Base-by-base conservation (phyloP, 2,797 vertebrate genomes). In the Pipistrellus pipistrellus region DNA sequence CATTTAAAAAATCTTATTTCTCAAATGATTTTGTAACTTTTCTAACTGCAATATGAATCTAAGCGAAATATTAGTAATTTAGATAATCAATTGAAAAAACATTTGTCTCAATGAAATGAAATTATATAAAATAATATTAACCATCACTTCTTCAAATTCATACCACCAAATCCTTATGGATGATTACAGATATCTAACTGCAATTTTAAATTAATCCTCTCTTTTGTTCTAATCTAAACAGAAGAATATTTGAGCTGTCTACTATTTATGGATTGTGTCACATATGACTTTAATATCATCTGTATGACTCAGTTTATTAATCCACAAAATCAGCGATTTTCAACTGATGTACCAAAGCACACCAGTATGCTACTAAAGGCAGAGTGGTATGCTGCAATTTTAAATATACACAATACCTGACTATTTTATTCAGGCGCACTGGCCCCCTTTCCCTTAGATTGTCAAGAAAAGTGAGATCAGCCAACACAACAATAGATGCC, bases 21-120 rank as follows among this genome's bases (percentile, higher is more conserved):
- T 17, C n/a, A 57, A 96, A 48, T 30, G 25, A 64, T 6, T 94
- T 2, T 89, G 73, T 92, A n/a, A 66, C 32, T 55, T 48, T 62
- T 44, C 17, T 8, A n/a, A 30, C 6, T 2, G 1, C 10, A 73
- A 35, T 8, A 12, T 18, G 2, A 96, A 64, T 64, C 23, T 46
- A 85, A 55, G 8, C 17, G 1, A 69, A 48, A 4, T 4, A n/a
- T 14, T 27, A 85, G 27, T 93, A 95, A n/a, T 71, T 88, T 84
- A 57, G 3, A 71, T 25, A 83, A 4, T 13, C 77, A 7, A 41
- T 23, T 69, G 4, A 32, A 92, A 81, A 87, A 41, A 32, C 13
- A 73, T 51, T 3, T 4, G 66, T 85, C 15, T 91, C 6, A 48
- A 20, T 59, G 21, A 25, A 86, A 38, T 72, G 76, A 25, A 78